These are phyloP conservation scores for Gobio gobio DNA, from an alignment of 2,113 vertebrate genomes.

Conservation along the genomic window DNA sequence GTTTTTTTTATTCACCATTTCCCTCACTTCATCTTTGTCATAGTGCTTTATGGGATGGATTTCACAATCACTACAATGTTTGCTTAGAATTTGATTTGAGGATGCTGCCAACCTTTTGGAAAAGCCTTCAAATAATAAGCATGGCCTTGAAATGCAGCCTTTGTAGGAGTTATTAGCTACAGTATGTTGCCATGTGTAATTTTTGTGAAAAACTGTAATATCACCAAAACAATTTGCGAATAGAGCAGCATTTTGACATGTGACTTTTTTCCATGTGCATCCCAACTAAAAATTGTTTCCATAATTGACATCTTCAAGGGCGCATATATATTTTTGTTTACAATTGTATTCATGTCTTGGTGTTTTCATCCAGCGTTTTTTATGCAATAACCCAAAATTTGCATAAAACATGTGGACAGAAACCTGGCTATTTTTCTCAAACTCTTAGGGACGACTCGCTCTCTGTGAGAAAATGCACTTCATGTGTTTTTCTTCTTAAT, in stretches of 20 bases:
- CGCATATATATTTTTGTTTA: not conserved
- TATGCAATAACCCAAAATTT: not conserved
- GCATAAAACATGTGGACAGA: not conserved
- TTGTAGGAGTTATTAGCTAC: too few species aligned
- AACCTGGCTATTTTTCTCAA: not conserved
- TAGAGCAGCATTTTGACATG: not conserved
- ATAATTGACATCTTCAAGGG: not conserved
- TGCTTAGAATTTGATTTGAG: too few species aligned
- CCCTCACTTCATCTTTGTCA: too few species aligned
- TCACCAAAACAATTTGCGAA: not conserved
- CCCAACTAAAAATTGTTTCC: not conserved
- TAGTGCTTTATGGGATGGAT: too few species aligned
- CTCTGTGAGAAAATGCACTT: slow-evolving; percentile 51
- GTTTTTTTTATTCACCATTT: too few species aligned
- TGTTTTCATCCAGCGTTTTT: not conserved
- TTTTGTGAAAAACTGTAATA: not conserved
- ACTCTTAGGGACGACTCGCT: slow-evolving; percentile 41
- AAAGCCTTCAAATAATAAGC: too few species aligned
- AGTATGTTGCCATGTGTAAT: too few species aligned
- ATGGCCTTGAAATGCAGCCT: too few species aligned
- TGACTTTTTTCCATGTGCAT: not conserved
- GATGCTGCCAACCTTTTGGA: too few species aligned
- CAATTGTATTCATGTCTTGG: not conserved
- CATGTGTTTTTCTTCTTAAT: slow-evolving; percentile 44
- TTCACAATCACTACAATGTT: too few species aligned